Evolutionary conservation across 2,797 vertebrate genomes (phyloP), one percentile per base, ranked within the genome.

Genomic region (Aeoliscus strigatus): DNA sequence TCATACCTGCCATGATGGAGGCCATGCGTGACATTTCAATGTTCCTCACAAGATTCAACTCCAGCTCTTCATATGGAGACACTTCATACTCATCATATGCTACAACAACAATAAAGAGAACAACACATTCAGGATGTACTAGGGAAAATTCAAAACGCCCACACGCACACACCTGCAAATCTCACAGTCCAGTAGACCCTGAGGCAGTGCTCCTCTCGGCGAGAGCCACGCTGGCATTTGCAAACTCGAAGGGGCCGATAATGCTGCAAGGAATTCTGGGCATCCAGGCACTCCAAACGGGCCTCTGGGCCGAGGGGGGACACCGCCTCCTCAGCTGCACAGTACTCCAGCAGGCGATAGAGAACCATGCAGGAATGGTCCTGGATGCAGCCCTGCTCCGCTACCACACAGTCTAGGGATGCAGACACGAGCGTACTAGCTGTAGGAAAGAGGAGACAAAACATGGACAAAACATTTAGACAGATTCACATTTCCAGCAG

Each of bases 121-220:
- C 17, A 17, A 27, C 14, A 41, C 32, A 44, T 2, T 24, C 1
- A 3, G 3, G 6, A 3, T 21, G 18, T 21, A 21, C 18, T n/a
- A n/a, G n/a, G n/a, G n/a, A n/a, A n/a, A n/a, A n/a, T n/a, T n/a
- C n/a, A 21, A 41, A 49, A 25, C 8, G 2, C 14, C n/a, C 21
- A 27, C 32, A 41, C 17, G 10, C 26, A 42, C 25, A 14, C 36
- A 86, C 85, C 81, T 75, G 77, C 80, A 42, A 87, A 88, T 44
- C 92, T 89, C 45, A 93, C 64, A 0, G 90, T 91, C 93, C 92
- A 94, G 81, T 91, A 97, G 54, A 94, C 68, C 21, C 80, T 81
- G 45, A 95, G 81, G 77, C 94, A 97, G 61, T 82, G 85, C 29
- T 91, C 88, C 71, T 94, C 91, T 26, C 84, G 87, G 53, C 85